Conservation (phyloP, 2,113 vertebrate genomes). For the Nanorana parkeri region DNA sequence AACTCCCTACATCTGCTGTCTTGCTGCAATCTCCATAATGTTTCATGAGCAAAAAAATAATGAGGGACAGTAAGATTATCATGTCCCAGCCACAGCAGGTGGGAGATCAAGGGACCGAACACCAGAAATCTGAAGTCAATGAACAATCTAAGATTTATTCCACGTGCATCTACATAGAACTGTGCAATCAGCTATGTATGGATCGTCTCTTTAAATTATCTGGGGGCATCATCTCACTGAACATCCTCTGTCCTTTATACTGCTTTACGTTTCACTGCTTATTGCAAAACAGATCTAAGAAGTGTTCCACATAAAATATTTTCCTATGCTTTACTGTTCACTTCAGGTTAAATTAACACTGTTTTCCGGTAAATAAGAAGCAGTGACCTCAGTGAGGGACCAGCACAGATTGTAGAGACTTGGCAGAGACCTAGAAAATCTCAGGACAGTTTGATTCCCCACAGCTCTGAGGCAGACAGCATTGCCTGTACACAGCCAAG, state of each 20-base stretch:
- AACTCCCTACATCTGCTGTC: too few relatives aligned
- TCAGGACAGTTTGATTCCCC: constrained; percentile 32
- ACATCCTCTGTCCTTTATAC: neutral
- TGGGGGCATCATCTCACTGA: too few relatives aligned
- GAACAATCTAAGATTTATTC: too few relatives aligned
- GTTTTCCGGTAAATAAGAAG: constrained; percentile 36
- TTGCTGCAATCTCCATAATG: too few relatives aligned
- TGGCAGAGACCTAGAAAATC: constrained; percentile 30
- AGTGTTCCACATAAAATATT: neutral
- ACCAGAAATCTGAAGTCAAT: too few relatives aligned
- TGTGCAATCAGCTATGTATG: too few relatives aligned
- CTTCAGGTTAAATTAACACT: neutral
- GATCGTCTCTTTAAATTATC: too few relatives aligned
- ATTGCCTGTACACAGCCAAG: constrained; percentile 3
- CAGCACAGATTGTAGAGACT: constrained; percentile 32
- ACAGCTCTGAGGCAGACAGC: constrained; percentile 22
- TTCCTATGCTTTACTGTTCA: constrained; percentile 6
- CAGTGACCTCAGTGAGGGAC: constrained; percentile 36
- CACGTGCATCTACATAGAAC: too few relatives aligned
- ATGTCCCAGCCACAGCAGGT: too few relatives aligned
- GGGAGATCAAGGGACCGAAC: too few relatives aligned
- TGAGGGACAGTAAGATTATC: too few relatives aligned
- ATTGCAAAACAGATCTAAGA: neutral
- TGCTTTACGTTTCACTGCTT: neutral
- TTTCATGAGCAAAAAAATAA: too few relatives aligned